Percentiles rank a stretch among this genome's conserved stretches.
Conservation (phyloP, 1,140 invertebrate genomes). For the Euschistus heros region DNA sequence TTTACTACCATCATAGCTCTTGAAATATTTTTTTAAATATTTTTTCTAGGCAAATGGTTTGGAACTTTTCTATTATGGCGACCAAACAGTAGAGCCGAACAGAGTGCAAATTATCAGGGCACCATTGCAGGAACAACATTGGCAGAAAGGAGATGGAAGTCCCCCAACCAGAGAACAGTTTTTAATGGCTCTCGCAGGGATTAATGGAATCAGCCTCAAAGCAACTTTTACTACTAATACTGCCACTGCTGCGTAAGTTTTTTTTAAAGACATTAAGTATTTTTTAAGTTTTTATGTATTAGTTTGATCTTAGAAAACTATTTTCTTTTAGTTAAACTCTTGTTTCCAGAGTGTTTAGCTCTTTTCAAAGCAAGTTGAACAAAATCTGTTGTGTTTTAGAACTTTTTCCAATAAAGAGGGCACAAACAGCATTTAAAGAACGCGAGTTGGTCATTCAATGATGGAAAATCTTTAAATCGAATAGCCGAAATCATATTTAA, state of each 20-base stretch:
- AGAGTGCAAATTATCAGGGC: conserved; percentile 51
- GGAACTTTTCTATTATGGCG: conserved; percentile 43
- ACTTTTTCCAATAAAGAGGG: too few species aligned
- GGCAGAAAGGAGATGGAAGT: conserved; percentile 73
- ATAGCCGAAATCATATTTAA: too few species aligned
- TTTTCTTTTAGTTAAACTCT: too few species aligned
- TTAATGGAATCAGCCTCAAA: conserved; percentile 80
- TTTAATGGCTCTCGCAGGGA: conserved; percentile 82
- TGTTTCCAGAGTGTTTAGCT: too few species aligned
- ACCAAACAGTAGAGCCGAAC: conserved; percentile 44
- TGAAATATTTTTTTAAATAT: background rate
- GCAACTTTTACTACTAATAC: conserved; percentile 81
- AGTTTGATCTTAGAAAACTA: too few species aligned
- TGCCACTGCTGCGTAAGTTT: conserved; percentile 56
- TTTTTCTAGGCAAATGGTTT: conserved; percentile 59
- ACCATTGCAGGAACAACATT: conserved; percentile 65
- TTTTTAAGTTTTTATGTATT: too few species aligned
- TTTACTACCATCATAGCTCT: background rate
- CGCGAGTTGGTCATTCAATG: too few species aligned
- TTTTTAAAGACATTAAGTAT: too few species aligned
- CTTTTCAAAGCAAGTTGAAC: too few species aligned
- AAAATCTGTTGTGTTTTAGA: too few species aligned
- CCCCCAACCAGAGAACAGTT: conserved; percentile 74
- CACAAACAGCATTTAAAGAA: too few species aligned
- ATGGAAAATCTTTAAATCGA: too few species aligned